Evolutionary conservation across 2,113 vertebrate species (phyloP).

Genomic region (Tetraodon nigroviridis): DNA sequence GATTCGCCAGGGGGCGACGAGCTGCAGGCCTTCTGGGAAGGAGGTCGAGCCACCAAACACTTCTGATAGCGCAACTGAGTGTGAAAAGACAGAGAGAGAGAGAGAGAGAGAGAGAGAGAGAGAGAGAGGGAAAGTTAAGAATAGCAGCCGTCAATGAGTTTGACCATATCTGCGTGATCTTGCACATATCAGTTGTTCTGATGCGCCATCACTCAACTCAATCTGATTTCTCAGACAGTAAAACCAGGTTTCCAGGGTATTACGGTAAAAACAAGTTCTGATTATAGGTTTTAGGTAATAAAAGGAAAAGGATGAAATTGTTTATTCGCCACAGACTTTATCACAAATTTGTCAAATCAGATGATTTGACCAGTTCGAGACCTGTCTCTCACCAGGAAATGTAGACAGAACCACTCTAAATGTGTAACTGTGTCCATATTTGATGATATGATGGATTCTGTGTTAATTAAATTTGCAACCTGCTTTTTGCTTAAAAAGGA

Average conservation of each 20-base stretch:
- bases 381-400: no score
- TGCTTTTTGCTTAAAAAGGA: no score
- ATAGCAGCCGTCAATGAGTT: constrained; percentile 39
- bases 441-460: no score
- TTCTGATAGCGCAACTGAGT: constrained; percentile 93
- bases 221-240: constrained; percentile 23
- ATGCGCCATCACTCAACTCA: constrained; percentile 45
- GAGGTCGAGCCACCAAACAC: constrained; percentile 93
- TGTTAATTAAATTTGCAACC: no score
- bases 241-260: no score
- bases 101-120: neutral
- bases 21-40: constrained; percentile 85
- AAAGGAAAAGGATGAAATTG: no score
- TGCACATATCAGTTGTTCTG: constrained; percentile 46
- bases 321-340: no score
- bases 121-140: neutral
- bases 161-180: constrained; percentile 13
- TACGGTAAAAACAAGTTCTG: no score
- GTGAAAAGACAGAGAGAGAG: neutral
- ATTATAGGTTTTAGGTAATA: neutral
- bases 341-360: no score
- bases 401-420: no score
- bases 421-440: no score
- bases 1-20: constrained; percentile 89
- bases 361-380: no score